Evolutionary conservation across 2,797 vertebrate genomes (phyloP).

Genomic region (Hipposideros larvatus): DNA sequence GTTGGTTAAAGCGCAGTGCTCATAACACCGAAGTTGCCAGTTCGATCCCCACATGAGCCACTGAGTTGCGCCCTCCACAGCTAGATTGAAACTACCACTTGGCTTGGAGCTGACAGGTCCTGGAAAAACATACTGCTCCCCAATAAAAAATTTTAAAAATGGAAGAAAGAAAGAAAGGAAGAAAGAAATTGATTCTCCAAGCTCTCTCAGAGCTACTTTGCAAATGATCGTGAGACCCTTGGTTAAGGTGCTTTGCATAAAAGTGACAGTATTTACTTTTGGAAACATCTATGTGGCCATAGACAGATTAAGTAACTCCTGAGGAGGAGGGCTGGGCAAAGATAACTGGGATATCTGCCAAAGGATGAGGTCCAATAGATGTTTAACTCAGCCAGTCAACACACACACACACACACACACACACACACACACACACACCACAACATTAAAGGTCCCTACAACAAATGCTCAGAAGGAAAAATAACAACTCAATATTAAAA

Average conservation of each 20-base stretch:
- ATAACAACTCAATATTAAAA: slow-evolving; percentile 37
- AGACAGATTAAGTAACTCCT: slow-evolving; percentile 25
- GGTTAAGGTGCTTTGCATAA: background rate
- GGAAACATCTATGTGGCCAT: background rate
- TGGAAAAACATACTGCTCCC: too few species aligned
- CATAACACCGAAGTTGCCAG: too few species aligned
- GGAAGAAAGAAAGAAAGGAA: too few species aligned
- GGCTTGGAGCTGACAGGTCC: too few species aligned
- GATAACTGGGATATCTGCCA: slow-evolving; percentile 31
- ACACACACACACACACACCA: background rate
- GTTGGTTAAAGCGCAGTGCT: too few species aligned
- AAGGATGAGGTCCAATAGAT: slow-evolving; percentile 39
- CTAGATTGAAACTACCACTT: too few species aligned
- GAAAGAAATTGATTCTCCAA: background rate
- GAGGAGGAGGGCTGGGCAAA: background rate
- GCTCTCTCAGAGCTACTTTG: background rate
- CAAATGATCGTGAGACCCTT: background rate
- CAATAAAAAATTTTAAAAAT: too few species aligned
- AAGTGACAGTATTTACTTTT: background rate
- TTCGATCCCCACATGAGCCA: too few species aligned
- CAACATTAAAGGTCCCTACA: background rate
- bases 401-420: background rate
- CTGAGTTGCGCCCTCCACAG: too few species aligned
- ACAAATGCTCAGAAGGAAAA: slow-evolving; percentile 45
- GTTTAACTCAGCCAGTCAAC: slow-evolving; percentile 26